These are phyloP conservation scores for Falcaria lacertinaria DNA, from an alignment of 2,888 invertebrate genomes.

Conservation along the genomic window DNA sequence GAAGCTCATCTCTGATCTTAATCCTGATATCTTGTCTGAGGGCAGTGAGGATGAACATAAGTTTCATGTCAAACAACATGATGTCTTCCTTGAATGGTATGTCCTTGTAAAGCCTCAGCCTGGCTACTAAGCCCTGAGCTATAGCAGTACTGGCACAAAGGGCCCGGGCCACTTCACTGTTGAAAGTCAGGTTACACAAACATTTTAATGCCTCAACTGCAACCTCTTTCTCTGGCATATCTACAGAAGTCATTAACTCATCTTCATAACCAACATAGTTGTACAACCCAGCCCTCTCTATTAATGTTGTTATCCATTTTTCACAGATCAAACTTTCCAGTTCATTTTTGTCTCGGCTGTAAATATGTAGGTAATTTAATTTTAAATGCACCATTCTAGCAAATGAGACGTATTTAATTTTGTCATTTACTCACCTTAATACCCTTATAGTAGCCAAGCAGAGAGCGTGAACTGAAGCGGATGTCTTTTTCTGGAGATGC, in stretches of 20 bases:
- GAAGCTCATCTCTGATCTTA: slow-evolving; percentile 83
- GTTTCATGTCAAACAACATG: slow-evolving; percentile 92
- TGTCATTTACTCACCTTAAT: slow-evolving; percentile 75
- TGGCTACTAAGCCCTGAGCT: slow-evolving; percentile 85
- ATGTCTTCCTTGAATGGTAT: slow-evolving; percentile 83
- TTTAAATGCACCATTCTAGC: not conserved
- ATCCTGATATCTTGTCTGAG: slow-evolving; percentile 84
- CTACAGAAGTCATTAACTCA: slow-evolving; percentile 45
- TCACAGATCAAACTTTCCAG: slow-evolving; percentile 84
- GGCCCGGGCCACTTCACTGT: slow-evolving; percentile 72
- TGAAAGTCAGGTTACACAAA: slow-evolving; percentile 92
- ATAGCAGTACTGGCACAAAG: slow-evolving; percentile 79
- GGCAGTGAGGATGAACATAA: slow-evolving; percentile 93
- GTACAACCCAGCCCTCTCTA: slow-evolving; percentile 83
- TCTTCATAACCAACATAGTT: slow-evolving; percentile 57
- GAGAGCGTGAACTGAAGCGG: slow-evolving; percentile 65
- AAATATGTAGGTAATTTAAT: slow-evolving; percentile 22
- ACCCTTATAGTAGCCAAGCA: slow-evolving; percentile 82
- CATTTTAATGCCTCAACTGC: slow-evolving; percentile 91
- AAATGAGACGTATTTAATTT: not conserved
- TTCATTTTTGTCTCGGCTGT: slow-evolving; percentile 88
- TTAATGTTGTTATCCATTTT: slow-evolving; percentile 83
- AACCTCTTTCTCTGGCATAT: slow-evolving; percentile 72
- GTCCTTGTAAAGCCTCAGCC: slow-evolving; percentile 84
- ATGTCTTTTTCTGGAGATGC: slow-evolving; percentile 71